These are phyloP conservation scores for Astur gentilis DNA, from an alignment of 2,113 vertebrate genomes.

Conservation along the genomic window DNA sequence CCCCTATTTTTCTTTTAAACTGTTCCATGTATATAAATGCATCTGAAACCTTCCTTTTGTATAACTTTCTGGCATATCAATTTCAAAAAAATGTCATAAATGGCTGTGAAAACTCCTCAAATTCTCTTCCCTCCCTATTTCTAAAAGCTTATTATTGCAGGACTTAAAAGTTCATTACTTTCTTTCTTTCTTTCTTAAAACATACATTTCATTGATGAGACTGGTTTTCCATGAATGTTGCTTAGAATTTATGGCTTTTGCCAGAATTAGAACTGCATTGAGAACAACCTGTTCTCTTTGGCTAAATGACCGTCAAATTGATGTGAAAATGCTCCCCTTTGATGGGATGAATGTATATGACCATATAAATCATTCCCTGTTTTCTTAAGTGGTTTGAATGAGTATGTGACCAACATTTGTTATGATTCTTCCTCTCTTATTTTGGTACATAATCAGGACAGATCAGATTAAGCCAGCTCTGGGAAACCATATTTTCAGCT, in stretches of 20 bases:
- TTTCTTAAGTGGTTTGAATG: background rate
- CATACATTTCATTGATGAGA: background rate
- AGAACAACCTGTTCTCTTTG: conserved; percentile 11
- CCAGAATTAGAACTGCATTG: background rate
- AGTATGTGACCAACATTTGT: background rate
- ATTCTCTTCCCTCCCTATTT: background rate
- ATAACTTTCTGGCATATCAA: background rate
- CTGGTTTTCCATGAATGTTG: background rate
- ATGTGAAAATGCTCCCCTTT: background rate
- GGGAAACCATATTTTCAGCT: background rate
- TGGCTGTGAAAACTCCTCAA: background rate
- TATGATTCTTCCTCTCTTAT: background rate
- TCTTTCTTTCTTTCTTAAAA: background rate
- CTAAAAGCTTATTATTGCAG: background rate
- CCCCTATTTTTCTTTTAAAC: background rate
- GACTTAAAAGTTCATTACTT: background rate
- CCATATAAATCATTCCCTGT: background rate
- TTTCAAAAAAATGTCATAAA: background rate
- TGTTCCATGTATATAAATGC: background rate
- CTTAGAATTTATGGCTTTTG: background rate
- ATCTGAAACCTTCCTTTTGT: background rate
- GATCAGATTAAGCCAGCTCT: background rate
- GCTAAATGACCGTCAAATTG: background rate
- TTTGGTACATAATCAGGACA: conserved; percentile 13
- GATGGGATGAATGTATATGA: background rate